phyloP scores from a whole-genome alignment of 2,888 invertebrate genomes.

The Ophion obscuratus region DNA sequence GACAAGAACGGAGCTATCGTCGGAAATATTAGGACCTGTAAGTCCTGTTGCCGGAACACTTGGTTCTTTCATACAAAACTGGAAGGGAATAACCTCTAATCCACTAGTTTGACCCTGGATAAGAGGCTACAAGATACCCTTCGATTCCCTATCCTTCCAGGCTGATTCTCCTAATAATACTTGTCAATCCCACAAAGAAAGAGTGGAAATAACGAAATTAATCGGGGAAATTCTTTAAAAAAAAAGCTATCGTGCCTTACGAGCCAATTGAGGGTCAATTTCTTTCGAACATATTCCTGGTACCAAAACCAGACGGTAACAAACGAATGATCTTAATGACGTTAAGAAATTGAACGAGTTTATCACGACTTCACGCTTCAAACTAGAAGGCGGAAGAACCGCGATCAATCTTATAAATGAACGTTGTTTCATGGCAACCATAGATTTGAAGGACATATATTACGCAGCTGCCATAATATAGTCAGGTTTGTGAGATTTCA shows the following conservation, averaged over 20 bases:
- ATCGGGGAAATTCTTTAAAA: not conserved
- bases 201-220: not conserved
- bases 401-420: constrained; percentile 37
- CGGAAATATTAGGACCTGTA: constrained; percentile 30
- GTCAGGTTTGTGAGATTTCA: constrained; percentile 65
- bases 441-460: constrained; percentile 56
- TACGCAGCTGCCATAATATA: constrained; percentile 59
- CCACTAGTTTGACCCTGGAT: not conserved
- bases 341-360: constrained; percentile 38
- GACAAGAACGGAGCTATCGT: not conserved
- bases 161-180: not conserved
- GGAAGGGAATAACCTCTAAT: not conserved
- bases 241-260: constrained; percentile 56
- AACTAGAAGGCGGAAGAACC: not conserved
- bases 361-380: constrained; percentile 20
- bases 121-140: not conserved
- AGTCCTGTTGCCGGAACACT: constrained; percentile 44
- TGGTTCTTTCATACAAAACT: not conserved
- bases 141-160: not conserved
- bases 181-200: not conserved
- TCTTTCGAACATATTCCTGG: constrained; percentile 58
- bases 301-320: constrained; percentile 58
- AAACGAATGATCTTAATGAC: constrained; percentile 59
- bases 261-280: constrained; percentile 44
- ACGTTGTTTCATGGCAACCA: constrained; percentile 37